phyloP scores from a whole-genome alignment of 2,113 vertebrate species.

The Chionodraco myersi region DNA sequence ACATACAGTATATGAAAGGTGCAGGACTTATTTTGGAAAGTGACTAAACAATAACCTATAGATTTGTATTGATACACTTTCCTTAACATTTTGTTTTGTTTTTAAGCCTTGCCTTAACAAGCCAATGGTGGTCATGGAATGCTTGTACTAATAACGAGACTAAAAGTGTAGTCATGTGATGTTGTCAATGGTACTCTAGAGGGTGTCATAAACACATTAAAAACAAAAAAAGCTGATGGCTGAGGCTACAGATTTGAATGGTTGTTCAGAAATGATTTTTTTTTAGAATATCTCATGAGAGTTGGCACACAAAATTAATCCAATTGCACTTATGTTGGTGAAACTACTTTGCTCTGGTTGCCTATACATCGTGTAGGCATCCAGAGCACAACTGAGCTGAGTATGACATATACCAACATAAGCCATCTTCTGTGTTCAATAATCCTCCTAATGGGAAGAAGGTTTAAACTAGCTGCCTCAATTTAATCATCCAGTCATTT shows the following conservation, averaged over 20 bases:
- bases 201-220: conserved; percentile 50
- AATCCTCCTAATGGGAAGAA: neutral
- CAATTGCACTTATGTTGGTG: neutral
- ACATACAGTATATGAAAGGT: too few species aligned
- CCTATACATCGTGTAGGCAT: neutral
- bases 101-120: neutral
- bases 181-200: conserved; percentile 61
- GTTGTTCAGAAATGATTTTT: too few species aligned
- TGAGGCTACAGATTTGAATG: too few species aligned
- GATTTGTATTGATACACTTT: too few species aligned
- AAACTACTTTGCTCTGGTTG: neutral
- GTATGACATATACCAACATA: neutral
- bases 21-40: too few species aligned
- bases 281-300: neutral
- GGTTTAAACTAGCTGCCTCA: conserved; percentile 3
- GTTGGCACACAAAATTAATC: neutral
- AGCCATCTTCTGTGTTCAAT: neutral
- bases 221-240: neutral
- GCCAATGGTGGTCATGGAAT: neutral
- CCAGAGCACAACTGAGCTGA: neutral
- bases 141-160: accelerated
- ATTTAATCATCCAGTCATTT: conserved; percentile 19
- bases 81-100: neutral
- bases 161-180: conserved; percentile 17
- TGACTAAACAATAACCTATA: too few species aligned